phyloP scores from a whole-genome alignment of 2,113 vertebrate genomes.

The Pelmatolapia mariae region DNA sequence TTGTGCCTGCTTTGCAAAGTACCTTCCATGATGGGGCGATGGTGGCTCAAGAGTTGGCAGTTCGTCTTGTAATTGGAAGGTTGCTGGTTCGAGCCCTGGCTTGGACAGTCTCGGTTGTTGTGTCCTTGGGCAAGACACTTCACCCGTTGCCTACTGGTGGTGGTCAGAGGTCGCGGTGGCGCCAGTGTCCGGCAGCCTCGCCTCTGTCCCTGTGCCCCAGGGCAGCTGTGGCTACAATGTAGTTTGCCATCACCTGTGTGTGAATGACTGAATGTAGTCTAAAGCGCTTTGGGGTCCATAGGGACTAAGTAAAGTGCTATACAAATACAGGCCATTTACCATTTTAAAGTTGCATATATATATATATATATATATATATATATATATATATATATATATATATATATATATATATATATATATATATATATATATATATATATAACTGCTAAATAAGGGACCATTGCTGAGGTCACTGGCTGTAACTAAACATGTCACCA shows the following conservation, averaged over 20 bases:
- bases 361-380: not conserved
- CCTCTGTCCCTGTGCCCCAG: not conserved
- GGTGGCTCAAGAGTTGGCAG: not conserved
- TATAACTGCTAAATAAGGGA: not conserved
- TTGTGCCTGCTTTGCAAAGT: not conserved
- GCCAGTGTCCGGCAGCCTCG: rapidly evolving
- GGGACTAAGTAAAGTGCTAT: not conserved
- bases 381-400: not conserved
- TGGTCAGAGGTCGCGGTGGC: rapidly evolving
- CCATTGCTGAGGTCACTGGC: not conserved
- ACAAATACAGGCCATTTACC: not conserved
- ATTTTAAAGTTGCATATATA: not conserved
- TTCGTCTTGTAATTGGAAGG: rapidly evolving
- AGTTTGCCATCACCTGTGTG: not conserved
- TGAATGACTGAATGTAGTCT: not conserved
- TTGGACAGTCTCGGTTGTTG: rapidly evolving
- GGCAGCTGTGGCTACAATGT: not conserved
- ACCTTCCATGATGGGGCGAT: rapidly evolving
- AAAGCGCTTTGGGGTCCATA: not conserved
- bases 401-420: rapidly evolving
- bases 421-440: not conserved
- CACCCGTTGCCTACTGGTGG: not conserved
- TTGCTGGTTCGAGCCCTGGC: rapidly evolving
- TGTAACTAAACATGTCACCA: not conserved
- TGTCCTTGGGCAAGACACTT: not conserved